phyloP scores from a whole-genome alignment of 2,888 invertebrate species.

The Stenodema calcarata region DNA sequence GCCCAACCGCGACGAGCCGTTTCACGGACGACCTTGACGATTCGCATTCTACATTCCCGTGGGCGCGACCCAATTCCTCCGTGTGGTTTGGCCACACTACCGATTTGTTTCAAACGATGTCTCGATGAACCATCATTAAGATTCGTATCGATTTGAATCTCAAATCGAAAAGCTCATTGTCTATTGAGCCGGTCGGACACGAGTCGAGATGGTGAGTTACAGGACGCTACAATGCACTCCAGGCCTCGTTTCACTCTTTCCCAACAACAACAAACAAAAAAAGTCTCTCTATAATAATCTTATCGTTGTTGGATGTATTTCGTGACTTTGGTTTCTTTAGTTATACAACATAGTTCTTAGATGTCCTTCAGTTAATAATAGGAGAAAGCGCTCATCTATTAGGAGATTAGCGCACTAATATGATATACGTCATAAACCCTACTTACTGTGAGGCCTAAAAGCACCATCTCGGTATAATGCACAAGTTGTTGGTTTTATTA shows the following conservation, averaged over 20 bases:
- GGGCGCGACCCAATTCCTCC: neutral
- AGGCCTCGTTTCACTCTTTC: neutral
- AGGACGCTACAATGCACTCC: neutral
- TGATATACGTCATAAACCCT: too few species aligned
- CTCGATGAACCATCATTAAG: neutral
- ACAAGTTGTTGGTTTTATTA: too few species aligned
- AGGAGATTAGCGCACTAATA: too few species aligned
- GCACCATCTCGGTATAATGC: too few species aligned
- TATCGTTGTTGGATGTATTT: neutral
- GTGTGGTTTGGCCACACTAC: neutral
- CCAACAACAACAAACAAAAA: neutral
- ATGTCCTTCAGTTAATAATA: neutral
- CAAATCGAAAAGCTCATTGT: neutral
- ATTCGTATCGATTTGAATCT: neutral
- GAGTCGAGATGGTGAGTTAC: neutral
- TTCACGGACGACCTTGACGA: neutral
- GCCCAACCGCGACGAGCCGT: neutral
- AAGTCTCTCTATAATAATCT: neutral
- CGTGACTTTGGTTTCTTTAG: neutral
- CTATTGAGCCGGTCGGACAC: neutral
- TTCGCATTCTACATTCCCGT: neutral
- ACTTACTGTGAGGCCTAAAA: too few species aligned
- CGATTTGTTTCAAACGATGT: neutral
- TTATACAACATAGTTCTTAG: neutral
- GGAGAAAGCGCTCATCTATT: neutral